Percentiles rank a stretch among this genome's conserved stretches.
These are phyloP conservation scores for Zygothrica quintamaculata DNA, from an alignment of 2,888 invertebrate genomes.

Conservation along the genomic window DNA sequence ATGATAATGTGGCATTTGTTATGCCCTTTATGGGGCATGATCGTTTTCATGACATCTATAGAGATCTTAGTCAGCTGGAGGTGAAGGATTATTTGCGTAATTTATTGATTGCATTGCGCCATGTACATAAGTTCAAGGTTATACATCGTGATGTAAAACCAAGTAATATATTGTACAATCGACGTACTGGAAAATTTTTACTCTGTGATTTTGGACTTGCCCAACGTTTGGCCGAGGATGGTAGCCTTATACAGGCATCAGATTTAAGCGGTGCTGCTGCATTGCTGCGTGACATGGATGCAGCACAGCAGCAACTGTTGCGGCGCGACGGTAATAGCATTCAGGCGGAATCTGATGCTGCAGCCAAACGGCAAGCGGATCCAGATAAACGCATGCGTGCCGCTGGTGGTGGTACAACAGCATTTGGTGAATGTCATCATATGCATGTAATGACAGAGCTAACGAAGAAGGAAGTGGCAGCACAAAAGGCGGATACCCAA, in stretches of 20 bases:
- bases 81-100: slow-evolving; percentile 92
- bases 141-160: slow-evolving; percentile 97
- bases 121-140: slow-evolving; percentile 93
- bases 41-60: slow-evolving; percentile 91
- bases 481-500: slow-evolving; percentile 71
- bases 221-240: slow-evolving; percentile 85
- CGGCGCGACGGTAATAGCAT: slow-evolving; percentile 57
- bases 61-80: slow-evolving; percentile 88
- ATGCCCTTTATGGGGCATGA: slow-evolving; percentile 95
- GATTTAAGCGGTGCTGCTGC: slow-evolving; percentile 43
- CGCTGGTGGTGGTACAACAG: slow-evolving; percentile 32
- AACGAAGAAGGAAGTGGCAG: slow-evolving; percentile 86
- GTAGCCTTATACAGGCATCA: slow-evolving; percentile 44
- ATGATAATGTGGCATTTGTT: slow-evolving; percentile 92
- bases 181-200: slow-evolving; percentile 89
- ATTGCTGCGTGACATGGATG: slow-evolving; percentile 47
- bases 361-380: slow-evolving; percentile 4
- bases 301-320: slow-evolving; percentile 32
- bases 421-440: slow-evolving; percentile 31
- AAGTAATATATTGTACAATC: slow-evolving; percentile 94
- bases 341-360: slow-evolving; percentile 52
- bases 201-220: slow-evolving; percentile 96
- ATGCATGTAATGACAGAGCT: slow-evolving; percentile 84
- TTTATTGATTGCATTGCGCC: slow-evolving; percentile 89
- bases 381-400: slow-evolving; percentile 28